Conservation (phyloP, 2,113 vertebrate species). For the Dinomys branickii region DNA sequence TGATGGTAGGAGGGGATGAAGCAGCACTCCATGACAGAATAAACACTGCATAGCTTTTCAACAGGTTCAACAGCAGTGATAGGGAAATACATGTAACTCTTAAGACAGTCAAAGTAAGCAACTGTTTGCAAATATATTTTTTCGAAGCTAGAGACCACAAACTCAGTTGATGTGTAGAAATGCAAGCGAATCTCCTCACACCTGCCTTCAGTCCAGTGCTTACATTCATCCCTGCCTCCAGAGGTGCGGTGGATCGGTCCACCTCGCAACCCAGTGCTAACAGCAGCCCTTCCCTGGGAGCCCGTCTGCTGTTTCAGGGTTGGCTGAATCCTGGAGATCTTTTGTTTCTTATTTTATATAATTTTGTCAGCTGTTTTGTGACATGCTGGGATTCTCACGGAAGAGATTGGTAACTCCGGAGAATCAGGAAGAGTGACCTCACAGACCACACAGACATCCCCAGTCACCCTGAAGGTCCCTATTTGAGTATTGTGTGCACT, state of each 20-base stretch:
- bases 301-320: neutral
- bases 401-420: neutral
- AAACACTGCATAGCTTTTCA: neutral
- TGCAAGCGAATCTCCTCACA: fast-evolving
- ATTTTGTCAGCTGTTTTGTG: constrained; percentile 2
- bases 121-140: neutral
- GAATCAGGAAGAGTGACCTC: neutral
- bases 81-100: neutral
- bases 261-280: fast-evolving
- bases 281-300: neutral
- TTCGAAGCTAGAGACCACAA: fast-evolving
- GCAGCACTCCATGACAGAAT: neutral
- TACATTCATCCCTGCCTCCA: neutral
- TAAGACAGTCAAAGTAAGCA: neutral
- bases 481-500: fast-evolving
- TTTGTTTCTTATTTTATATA: too few relatives aligned
- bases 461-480: fast-evolving
- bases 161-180: fast-evolving
- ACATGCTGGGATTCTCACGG: neutral
- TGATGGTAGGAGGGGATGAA: fast-evolving
- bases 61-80: neutral
- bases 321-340: neutral
- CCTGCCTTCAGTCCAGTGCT: fast-evolving
- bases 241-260: fast-evolving
- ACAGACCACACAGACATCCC: neutral